Evolutionary conservation across 2,888 invertebrate species (phyloP).

Genomic region (Cactoblastis cactorum): DNA sequence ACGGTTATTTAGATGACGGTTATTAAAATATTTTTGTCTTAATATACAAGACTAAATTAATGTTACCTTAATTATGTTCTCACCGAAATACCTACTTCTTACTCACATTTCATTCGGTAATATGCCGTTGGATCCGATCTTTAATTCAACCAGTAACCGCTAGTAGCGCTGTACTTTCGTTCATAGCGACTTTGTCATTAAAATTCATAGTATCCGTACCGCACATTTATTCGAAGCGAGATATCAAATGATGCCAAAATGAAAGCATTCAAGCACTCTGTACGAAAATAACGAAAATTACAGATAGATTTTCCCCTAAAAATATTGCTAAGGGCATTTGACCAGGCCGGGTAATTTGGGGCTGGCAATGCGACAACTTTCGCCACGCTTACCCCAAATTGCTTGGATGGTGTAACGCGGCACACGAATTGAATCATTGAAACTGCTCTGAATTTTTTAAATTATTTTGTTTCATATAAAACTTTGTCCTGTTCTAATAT

Average conservation of each 20-base stretch:
- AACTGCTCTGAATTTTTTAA: neutral
- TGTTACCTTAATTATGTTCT: too few species aligned
- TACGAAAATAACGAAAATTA: conserved; percentile 23
- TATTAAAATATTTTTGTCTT: too few species aligned
- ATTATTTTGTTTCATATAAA: neutral
- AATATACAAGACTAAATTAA: too few species aligned
- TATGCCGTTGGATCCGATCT: too few species aligned
- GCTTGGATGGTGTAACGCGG: conserved; percentile 26
- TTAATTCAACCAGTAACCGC: too few species aligned
- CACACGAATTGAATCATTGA: conserved; percentile 21
- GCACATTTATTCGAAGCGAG: conserved; percentile 4
- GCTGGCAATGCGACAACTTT: conserved; percentile 42
- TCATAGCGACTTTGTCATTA: too few species aligned
- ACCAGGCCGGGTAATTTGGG: conserved; percentile 41
- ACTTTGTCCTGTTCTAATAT: too few species aligned
- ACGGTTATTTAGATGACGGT: too few species aligned
- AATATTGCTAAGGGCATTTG: conserved; percentile 34
- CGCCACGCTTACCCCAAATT: conserved; percentile 38
- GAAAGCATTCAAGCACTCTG: conserved; percentile 19
- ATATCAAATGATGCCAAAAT: conserved; percentile 19
- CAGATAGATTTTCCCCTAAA: conserved; percentile 31
- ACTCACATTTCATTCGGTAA: too few species aligned
- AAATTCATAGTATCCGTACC: too few species aligned
- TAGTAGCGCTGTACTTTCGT: too few species aligned
- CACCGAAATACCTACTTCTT: too few species aligned